Evolutionary conservation across 2,113 vertebrate species (phyloP).

Genomic region (Embiotoca jacksoni): DNA sequence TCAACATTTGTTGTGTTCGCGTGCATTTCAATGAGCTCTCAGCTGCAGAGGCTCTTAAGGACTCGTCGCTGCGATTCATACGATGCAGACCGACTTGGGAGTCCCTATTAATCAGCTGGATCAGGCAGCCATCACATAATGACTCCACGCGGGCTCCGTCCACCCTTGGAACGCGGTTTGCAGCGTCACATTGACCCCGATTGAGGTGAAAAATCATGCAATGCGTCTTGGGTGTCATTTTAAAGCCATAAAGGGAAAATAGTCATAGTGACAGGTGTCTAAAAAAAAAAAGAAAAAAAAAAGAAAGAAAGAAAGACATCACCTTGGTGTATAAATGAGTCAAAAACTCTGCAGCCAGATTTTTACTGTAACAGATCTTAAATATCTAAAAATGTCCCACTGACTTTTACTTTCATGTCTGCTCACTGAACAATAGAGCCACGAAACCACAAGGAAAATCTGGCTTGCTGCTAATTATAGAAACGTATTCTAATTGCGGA

Average conservation of each 20-base stretch:
- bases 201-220: background rate
- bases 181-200: background rate
- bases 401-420: background rate
- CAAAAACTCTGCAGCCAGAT: background rate
- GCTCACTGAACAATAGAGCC: constrained; percentile 30
- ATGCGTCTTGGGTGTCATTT: background rate
- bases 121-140: constrained; percentile 34
- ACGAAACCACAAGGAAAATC: constrained; percentile 41
- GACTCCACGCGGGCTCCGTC: constrained; percentile 13
- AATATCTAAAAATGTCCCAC: constrained; percentile 1
- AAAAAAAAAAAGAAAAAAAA: background rate
- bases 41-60: constrained; percentile 22
- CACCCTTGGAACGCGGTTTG: background rate
- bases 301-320: too few relatives aligned
- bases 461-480: constrained; percentile 67
- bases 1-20: background rate
- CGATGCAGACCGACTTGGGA: constrained; percentile 17
- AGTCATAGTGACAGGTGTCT: background rate
- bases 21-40: constrained; percentile 5
- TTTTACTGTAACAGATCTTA: background rate
- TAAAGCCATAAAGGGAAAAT: background rate
- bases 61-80: constrained; percentile 25
- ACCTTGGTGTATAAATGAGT: background rate
- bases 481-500: constrained; percentile 58
- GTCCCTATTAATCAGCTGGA: constrained; percentile 28